Conservation (phyloP, 2,888 invertebrate species). For the Apoderus coryli region DNA sequence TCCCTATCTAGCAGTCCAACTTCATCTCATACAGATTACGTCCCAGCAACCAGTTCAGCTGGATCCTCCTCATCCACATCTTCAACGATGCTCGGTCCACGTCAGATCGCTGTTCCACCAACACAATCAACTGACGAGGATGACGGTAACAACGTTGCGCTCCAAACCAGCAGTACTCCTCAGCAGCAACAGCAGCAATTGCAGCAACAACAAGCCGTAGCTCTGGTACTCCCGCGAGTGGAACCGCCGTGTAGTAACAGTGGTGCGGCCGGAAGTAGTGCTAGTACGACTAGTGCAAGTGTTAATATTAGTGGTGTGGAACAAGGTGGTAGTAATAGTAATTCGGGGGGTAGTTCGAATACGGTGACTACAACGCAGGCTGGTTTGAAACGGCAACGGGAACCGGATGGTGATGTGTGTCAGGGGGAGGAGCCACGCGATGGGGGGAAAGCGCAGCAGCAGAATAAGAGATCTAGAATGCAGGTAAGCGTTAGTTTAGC, state of each 20-base stretch:
- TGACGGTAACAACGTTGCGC: constrained; percentile 30
- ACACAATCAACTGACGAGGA: constrained; percentile 40
- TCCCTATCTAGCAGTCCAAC: constrained; percentile 53
- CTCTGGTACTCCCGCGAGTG: constrained; percentile 53
- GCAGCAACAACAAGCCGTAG: constrained; percentile 48
- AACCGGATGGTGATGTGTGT: constrained; percentile 39
- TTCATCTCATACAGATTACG: constrained; percentile 67
- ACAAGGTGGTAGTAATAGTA: constrained; percentile 3
- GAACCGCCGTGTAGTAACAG: constrained; percentile 42
- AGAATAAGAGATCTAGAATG: constrained; percentile 39
- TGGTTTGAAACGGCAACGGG: constrained; percentile 44
- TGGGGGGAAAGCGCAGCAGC: constrained; percentile 31
- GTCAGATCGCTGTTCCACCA: constrained; percentile 55
- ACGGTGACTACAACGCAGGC: constrained; percentile 55
- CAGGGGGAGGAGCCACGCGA: constrained; percentile 33
- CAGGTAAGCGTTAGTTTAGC: constrained; percentile 29
- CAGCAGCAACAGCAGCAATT: constrained; percentile 16
- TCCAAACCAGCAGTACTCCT: constrained; percentile 15
- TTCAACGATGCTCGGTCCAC: constrained; percentile 34
- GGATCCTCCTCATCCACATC: constrained; percentile 28
- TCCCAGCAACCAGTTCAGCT: constrained; percentile 69
- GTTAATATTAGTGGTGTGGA: not conserved
- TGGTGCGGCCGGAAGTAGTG: constrained; percentile 23
- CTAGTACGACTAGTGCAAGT: not conserved
- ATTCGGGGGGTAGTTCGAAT: constrained; percentile 40